Evolutionary conservation across 2,113 vertebrate genomes (phyloP).

Genomic region (Steatornis caripensis): DNA sequence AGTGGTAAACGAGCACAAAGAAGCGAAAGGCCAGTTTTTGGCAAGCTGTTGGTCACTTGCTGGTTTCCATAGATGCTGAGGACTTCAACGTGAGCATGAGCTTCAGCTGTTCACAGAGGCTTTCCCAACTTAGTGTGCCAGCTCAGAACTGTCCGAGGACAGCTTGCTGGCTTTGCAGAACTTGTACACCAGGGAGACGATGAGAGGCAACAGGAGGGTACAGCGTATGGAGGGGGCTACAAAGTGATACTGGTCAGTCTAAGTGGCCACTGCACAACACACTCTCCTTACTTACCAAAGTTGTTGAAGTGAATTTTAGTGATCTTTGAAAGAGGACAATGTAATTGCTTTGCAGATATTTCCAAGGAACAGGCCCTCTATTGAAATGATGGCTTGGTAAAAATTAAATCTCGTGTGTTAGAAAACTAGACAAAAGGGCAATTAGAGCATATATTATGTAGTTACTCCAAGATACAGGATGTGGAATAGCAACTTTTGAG

Average conservation of each 20-base stretch:
- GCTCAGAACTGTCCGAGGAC: neutral
- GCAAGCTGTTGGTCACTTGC: fast-evolving
- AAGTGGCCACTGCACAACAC: neutral
- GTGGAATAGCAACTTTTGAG: neutral
- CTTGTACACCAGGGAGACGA: neutral
- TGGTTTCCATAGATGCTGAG: neutral
- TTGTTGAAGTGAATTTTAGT: neutral
- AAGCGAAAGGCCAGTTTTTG: neutral
- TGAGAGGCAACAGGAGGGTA: neutral
- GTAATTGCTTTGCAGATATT: neutral
- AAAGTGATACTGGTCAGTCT: neutral
- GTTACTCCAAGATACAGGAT: neutral
- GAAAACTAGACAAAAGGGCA: neutral
- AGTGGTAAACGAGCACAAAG: neutral
- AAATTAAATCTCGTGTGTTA: neutral
- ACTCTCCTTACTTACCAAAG: neutral
- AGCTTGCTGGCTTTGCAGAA: neutral
- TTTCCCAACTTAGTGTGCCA: neutral
- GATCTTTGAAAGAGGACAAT: neutral
- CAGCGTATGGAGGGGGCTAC: neutral
- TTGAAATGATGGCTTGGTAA: neutral
- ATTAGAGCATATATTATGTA: neutral
- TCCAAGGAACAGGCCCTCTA: neutral
- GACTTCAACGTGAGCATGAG: neutral
- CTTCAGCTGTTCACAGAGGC: neutral